Percentiles rank a stretch among this genome's conserved stretches.
Evolutionary conservation across 2,888 invertebrate species (phyloP).

Genomic region (Toxonevra muliebris): DNA sequence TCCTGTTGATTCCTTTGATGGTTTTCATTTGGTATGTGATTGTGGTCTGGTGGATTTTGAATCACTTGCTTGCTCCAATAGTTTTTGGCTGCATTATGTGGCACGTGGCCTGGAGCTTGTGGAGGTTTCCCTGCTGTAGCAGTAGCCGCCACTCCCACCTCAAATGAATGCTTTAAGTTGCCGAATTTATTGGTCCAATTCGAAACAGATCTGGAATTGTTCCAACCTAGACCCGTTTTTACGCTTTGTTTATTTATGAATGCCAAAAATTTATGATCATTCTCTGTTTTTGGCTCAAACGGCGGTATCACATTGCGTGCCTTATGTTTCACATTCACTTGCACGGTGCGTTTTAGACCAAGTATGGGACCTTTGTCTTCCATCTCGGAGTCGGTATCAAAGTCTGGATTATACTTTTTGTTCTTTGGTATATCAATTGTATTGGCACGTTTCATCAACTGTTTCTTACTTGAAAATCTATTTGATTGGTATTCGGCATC

Average conservation of each 20-base stretch:
- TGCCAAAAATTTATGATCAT: constrained; percentile 84
- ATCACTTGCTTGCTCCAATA: constrained; percentile 70
- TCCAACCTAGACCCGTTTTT: constrained; percentile 63
- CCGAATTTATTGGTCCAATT: constrained; percentile 88
- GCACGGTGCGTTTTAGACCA: constrained; percentile 70
- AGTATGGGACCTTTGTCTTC: constrained; percentile 60
- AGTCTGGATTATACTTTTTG: constrained; percentile 64
- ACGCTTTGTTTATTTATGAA: constrained; percentile 81
- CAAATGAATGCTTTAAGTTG: constrained; percentile 83
- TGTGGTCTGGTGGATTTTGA: constrained; percentile 6
- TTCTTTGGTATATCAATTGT: constrained; percentile 88
- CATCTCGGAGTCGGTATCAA: constrained; percentile 66
- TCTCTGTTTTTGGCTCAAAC: constrained; percentile 84
- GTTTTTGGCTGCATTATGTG: constrained; percentile 67
- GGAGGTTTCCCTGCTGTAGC: constrained; percentile 63
- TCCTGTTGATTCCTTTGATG: constrained; percentile 43
- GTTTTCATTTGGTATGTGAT: constrained; percentile 34
- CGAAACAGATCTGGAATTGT: constrained; percentile 63
- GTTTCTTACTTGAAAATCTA: constrained; percentile 70
- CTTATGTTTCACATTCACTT: constrained; percentile 67
- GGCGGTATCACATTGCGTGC: constrained; percentile 70
- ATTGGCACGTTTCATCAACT: constrained; percentile 86
- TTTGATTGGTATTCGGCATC: constrained; percentile 49
- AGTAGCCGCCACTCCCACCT: constrained; percentile 63
- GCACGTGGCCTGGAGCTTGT: constrained; percentile 61